phyloP scores from a whole-genome alignment of 2,797 vertebrate species.

The Neosilurus hyrtlii region DNA sequence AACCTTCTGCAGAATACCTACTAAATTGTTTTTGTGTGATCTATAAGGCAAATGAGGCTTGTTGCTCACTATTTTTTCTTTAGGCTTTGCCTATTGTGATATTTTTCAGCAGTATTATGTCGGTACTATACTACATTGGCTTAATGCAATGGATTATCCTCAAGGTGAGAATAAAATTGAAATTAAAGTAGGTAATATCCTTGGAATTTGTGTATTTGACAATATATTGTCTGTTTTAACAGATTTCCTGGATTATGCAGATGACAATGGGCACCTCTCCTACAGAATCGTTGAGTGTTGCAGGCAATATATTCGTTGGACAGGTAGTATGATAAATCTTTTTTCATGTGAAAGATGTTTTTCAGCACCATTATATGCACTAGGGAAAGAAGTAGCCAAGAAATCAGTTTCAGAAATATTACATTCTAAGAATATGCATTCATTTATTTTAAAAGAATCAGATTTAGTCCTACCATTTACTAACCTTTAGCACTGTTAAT shows the following conservation, averaged over 20 bases:
- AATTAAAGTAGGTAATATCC: background rate
- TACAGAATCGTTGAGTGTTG: conserved; percentile 90
- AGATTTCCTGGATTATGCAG: conserved; percentile 95
- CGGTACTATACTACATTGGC: conserved; percentile 87
- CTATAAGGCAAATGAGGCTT: background rate
- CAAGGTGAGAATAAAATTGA: conserved; percentile 76
- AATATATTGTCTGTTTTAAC: conserved; percentile 30
- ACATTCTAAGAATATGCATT: background rate
- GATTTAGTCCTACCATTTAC: background rate
- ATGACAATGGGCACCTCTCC: conserved; percentile 88
- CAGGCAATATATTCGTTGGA: conserved; percentile 95
- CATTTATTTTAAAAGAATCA: background rate
- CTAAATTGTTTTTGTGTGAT: background rate
- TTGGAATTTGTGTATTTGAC: conserved; percentile 1
- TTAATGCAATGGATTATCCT: conserved; percentile 93
- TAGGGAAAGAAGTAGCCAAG: too few relatives aligned
- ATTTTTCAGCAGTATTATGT: conserved; percentile 98
- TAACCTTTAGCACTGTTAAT: background rate
- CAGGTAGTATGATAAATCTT: conserved; percentile 75
- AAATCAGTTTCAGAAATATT: background rate
- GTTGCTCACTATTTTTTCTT: background rate
- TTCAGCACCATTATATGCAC: background rate
- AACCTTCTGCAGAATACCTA: background rate
- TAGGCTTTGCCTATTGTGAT: conserved; percentile 88
- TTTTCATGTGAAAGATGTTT: background rate